Evolutionary conservation across 1,140 invertebrate species (phyloP).

Genomic region (Pararge aegeria): DNA sequence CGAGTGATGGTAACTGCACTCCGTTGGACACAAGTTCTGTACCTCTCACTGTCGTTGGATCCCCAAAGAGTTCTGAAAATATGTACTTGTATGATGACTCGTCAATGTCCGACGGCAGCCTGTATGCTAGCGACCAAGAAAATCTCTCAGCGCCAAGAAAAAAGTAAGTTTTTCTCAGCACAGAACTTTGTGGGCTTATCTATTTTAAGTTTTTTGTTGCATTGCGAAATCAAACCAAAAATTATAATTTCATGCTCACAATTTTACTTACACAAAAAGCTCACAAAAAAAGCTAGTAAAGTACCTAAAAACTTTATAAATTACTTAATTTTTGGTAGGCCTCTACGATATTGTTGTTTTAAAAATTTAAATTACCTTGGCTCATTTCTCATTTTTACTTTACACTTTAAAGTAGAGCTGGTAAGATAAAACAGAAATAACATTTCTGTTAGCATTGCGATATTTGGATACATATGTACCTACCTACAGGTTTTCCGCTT

Average conservation of each 20-base stretch:
- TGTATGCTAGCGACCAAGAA: slow-evolving; percentile 74
- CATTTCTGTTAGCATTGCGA: not conserved
- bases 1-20: slow-evolving; percentile 36
- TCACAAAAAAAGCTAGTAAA: too few relatives aligned
- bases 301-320: too few relatives aligned
- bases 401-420: too few relatives aligned
- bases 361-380: too few relatives aligned
- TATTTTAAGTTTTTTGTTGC: not conserved
- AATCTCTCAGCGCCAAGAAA: slow-evolving; percentile 64
- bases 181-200: not conserved
- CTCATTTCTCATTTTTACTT: too few relatives aligned
- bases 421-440: too few relatives aligned
- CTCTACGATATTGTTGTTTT: too few relatives aligned
- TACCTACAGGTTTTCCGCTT: too few relatives aligned
- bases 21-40: slow-evolving; percentile 38
- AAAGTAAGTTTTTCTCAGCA: slow-evolving; percentile 42
- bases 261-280: too few relatives aligned
- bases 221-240: not conserved
- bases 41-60: slow-evolving; percentile 39
- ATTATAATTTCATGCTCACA: too few relatives aligned
- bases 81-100: slow-evolving; percentile 72
- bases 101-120: slow-evolving; percentile 70
- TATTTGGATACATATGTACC: too few relatives aligned
- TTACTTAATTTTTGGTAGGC: too few relatives aligned
- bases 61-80: slow-evolving; percentile 57